Evolutionary conservation across 1,140 invertebrate species (phyloP), one percentile per base, ranked within the genome.

Genomic region (Acromyrmex charruanus): DNA sequence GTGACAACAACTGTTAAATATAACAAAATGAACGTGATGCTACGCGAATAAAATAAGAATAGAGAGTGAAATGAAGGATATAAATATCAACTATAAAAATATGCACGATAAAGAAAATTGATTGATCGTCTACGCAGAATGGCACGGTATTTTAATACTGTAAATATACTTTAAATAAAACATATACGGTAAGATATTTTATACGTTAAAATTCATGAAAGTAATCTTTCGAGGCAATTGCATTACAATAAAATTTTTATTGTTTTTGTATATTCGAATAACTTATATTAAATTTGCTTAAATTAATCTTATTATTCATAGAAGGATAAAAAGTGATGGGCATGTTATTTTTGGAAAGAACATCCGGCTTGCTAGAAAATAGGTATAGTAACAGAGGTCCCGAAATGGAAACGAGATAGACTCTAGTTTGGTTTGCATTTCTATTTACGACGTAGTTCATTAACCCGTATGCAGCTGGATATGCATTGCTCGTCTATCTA

Each of bases 381-480:
- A 44, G 39, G 9, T 44, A 44, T 44, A 79, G 61, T 44, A 66
- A 79, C 18, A n/a, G 84, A 69, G 74, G 79, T 80, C 79, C 63
- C 89, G 88, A 90, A 93, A 92, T 71, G 88, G 91, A 90, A 91
- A 90, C 89, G 88, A 90, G 87, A 90, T 31, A 31, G 87, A 88
- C 86, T 90, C 88, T 87, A 87, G 87, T 90, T 93, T 92, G 88
- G 90, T 89, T 92, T 85, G 89, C 91, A 90, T 90, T 91, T 92
- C 93, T 92, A 93, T 93, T 93, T 91, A 88, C 66, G 87, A 90
- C 88, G 72, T 88, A 72, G 89, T 93, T 93, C 90, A 92, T 93
- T 93, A 93, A 86, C 81, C 65, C 87, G 89, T 58, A 69, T 51
- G 61, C 71, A 25, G 55, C 55, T 75, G 55, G 25, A 49, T 55